Conservation (phyloP, 2,113 vertebrate species). For the Gobio gobio region DNA sequence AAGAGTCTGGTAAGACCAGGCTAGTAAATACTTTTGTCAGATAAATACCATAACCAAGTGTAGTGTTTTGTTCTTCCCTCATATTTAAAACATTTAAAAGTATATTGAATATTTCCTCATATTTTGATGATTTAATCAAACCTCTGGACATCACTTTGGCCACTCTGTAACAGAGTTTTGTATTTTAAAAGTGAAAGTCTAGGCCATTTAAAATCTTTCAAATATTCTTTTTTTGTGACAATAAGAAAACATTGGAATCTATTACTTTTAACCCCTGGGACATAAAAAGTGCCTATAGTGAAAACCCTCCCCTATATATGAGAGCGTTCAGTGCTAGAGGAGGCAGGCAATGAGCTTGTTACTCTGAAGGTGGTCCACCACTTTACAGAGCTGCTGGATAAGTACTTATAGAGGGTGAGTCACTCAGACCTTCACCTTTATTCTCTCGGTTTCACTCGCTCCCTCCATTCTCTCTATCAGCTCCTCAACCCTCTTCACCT, state of each 20-base stretch:
- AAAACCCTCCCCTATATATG: background rate
- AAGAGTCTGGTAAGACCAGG: too few relatives aligned
- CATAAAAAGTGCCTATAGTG: background rate
- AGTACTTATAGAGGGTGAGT: conserved; percentile 58
- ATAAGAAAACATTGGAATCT: background rate
- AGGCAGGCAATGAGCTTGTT: conserved; percentile 56
- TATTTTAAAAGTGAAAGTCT: background rate
- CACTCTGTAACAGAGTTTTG: background rate
- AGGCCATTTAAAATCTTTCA: background rate
- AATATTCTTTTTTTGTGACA: background rate
- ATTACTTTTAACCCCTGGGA: background rate
- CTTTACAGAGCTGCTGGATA: conserved; percentile 62
- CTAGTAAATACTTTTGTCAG: too few relatives aligned
- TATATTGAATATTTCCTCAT: too few relatives aligned
- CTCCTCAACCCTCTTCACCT: conserved; percentile 53
- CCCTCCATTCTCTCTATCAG: conserved; percentile 50
- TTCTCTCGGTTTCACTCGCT: conserved; percentile 56
- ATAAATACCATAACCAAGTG: too few relatives aligned
- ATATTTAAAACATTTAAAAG: too few relatives aligned
- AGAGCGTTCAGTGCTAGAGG: conserved; percentile 44
- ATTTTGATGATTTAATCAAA: too few relatives aligned
- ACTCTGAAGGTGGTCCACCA: conserved; percentile 63
- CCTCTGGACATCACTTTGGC: too few relatives aligned
- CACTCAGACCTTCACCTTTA: conserved; percentile 53
- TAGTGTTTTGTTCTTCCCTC: too few relatives aligned